These are phyloP conservation scores for Asobara japonica DNA, from an alignment of 1,140 invertebrate genomes.

Conservation along the genomic window DNA sequence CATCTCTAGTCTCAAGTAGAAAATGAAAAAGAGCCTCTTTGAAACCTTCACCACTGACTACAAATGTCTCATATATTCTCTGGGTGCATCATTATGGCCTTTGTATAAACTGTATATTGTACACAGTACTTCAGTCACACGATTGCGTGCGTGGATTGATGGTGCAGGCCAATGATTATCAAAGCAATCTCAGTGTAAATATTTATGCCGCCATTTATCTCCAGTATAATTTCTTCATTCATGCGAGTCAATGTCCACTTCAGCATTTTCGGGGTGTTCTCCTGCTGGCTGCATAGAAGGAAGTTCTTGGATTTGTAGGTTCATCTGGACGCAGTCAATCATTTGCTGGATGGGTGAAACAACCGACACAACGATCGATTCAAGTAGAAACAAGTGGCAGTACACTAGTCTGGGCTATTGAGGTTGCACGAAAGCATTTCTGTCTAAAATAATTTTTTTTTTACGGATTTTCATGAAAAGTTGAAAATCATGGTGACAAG, in stretches of 20 bases:
- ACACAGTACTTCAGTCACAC: constrained; percentile 1
- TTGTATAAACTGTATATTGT: constrained; percentile 2
- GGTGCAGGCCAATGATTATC: background rate
- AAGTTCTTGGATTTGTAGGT: background rate
- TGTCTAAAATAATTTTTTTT: no score
- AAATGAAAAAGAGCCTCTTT: background rate
- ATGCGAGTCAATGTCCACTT: constrained; percentile 1
- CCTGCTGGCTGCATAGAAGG: background rate
- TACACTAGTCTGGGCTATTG: no score
- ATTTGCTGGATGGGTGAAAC: no score
- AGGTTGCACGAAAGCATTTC: no score
- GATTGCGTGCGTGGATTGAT: constrained; percentile 9
- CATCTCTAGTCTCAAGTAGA: background rate
- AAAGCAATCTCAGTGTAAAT: constrained; percentile 14
- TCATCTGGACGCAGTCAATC: no score
- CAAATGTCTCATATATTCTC: background rate
- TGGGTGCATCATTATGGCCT: constrained; percentile 1
- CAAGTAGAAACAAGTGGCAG: no score
- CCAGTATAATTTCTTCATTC: constrained; percentile 11
- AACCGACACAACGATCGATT: no score
- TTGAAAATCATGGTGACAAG: no score
- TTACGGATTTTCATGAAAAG: no score
- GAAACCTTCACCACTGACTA: background rate
- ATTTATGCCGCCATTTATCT: constrained; percentile 8
- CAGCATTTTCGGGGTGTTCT: background rate